Evolutionary conservation across 2,113 vertebrate genomes (phyloP).

Genomic region (Crotalus tigris): DNA sequence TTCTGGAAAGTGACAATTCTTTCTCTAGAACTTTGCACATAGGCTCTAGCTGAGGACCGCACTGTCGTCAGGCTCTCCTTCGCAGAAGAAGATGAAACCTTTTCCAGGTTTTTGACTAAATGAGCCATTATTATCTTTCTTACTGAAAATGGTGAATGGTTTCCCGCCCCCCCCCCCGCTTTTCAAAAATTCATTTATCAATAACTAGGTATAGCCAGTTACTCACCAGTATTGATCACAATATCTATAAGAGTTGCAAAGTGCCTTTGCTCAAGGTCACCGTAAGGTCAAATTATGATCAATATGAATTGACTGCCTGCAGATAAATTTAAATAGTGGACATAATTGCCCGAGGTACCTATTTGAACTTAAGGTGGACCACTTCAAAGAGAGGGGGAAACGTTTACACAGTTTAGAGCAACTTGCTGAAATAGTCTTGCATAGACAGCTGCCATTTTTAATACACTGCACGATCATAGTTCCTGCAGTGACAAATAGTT

Average conservation of each 20-base stretch:
- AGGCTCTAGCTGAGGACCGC: slow-evolving; percentile 72
- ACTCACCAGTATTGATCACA: slow-evolving; percentile 84
- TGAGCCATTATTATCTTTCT: slow-evolving; percentile 77
- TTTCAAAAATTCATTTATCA: slow-evolving; percentile 71
- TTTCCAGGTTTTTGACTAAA: slow-evolving; percentile 72
- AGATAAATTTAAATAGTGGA: slow-evolving; percentile 85
- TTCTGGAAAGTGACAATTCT: slow-evolving; percentile 73
- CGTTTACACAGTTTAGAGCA: slow-evolving; percentile 3
- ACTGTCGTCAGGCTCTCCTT: slow-evolving; percentile 76
- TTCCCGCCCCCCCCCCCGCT: neutral
- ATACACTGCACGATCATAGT: neutral
- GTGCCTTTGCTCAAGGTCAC: slow-evolving; percentile 83
- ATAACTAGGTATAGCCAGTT: slow-evolving; percentile 81
- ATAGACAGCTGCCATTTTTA: neutral
- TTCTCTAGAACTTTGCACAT: slow-evolving; percentile 63
- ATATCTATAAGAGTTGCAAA: slow-evolving; percentile 79
- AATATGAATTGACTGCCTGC: slow-evolving; percentile 85
- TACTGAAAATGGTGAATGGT: slow-evolving; percentile 69
- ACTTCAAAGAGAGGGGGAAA: slow-evolving; percentile 42
- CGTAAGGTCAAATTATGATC: slow-evolving; percentile 81
- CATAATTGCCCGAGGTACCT: slow-evolving; percentile 75
- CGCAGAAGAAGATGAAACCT: slow-evolving; percentile 79
- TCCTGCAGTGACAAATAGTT: neutral
- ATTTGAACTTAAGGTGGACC: slow-evolving; percentile 82
- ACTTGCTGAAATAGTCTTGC: neutral